phyloP scores from a whole-genome alignment of 2,888 invertebrate species.

The Phorcus lineatus region DNA sequence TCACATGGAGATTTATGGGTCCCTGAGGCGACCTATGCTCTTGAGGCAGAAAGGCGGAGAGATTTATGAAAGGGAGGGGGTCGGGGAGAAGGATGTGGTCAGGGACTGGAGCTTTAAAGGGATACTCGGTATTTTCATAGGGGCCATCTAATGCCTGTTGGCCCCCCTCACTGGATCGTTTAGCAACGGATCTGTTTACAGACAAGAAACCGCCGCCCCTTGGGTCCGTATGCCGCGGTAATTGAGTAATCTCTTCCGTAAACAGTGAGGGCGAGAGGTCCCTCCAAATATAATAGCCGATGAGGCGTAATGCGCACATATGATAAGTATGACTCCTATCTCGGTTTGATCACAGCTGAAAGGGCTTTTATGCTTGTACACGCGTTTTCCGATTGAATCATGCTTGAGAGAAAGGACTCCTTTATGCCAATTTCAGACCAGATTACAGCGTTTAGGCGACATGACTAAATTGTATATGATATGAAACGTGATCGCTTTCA shows the following conservation, averaged over 20 bases:
- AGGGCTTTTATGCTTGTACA: constrained; percentile 11
- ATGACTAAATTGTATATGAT: constrained; percentile 20
- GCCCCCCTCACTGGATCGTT: neutral
- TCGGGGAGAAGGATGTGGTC: neutral
- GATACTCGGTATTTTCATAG: neutral
- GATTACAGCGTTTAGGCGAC: constrained; percentile 18
- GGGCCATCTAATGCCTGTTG: neutral
- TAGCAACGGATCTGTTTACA: constrained; percentile 16
- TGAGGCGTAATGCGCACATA: constrained; percentile 23
- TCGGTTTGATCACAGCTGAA: neutral
- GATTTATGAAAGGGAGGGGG: neutral
- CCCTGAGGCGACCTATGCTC: neutral
- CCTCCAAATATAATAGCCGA: constrained; percentile 10
- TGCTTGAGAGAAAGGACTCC: constrained; percentile 14
- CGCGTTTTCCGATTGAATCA: constrained; percentile 17
- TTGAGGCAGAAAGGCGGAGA: neutral
- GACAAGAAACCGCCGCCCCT: neutral
- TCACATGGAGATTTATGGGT: neutral
- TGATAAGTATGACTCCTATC: constrained; percentile 14
- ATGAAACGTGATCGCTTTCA: constrained; percentile 12
- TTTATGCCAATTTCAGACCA: constrained; percentile 17
- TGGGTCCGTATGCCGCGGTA: neutral
- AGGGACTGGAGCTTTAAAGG: neutral
- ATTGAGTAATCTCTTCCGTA: constrained; percentile 20
- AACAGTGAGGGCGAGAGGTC: constrained; percentile 2